phyloP scores from a whole-genome alignment of 1,140 invertebrate species.

The Leucophenga varia region DNA sequence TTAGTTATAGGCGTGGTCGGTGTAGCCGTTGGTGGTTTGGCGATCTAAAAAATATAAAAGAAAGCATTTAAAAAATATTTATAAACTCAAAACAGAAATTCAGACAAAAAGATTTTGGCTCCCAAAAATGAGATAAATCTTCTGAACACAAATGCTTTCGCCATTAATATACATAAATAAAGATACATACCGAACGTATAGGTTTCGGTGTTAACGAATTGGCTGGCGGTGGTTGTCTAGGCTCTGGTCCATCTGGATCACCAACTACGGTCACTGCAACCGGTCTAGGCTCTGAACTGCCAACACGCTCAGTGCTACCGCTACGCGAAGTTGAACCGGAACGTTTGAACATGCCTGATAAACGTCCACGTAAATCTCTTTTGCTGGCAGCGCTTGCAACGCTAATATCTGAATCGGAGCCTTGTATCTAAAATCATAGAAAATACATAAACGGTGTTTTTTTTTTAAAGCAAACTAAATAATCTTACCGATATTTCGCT shows the following conservation, averaged over 20 bases:
- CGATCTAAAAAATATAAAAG: slow-evolving; percentile 29
- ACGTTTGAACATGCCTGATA: slow-evolving; percentile 81
- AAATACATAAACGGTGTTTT: not conserved
- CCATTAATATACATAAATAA: not conserved
- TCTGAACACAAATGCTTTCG: not conserved
- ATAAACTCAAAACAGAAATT: slow-evolving; percentile 1
- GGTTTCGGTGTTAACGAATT: slow-evolving; percentile 48
- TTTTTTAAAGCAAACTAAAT: not conserved
- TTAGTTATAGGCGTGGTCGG: slow-evolving; percentile 48
- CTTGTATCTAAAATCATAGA: slow-evolving; percentile 59
- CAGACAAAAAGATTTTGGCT: no score
- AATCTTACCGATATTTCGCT: slow-evolving; percentile 52
- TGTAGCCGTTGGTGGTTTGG: slow-evolving; percentile 44
- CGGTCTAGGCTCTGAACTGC: slow-evolving; percentile 34
- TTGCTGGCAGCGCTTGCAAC: slow-evolving; percentile 66
- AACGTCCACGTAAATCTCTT: slow-evolving; percentile 74
- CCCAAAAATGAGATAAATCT: not conserved
- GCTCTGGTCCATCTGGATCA: slow-evolving; percentile 43
- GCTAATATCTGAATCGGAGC: slow-evolving; percentile 77
- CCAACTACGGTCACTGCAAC: slow-evolving; percentile 50
- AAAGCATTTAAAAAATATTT: not conserved
- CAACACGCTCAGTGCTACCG: slow-evolving; percentile 42
- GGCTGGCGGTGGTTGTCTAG: slow-evolving; percentile 45
- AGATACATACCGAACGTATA: slow-evolving; percentile 43
- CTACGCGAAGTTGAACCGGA: slow-evolving; percentile 49